Conservation (phyloP, 2,888 invertebrate species). For the Smittia aterrima region DNA sequence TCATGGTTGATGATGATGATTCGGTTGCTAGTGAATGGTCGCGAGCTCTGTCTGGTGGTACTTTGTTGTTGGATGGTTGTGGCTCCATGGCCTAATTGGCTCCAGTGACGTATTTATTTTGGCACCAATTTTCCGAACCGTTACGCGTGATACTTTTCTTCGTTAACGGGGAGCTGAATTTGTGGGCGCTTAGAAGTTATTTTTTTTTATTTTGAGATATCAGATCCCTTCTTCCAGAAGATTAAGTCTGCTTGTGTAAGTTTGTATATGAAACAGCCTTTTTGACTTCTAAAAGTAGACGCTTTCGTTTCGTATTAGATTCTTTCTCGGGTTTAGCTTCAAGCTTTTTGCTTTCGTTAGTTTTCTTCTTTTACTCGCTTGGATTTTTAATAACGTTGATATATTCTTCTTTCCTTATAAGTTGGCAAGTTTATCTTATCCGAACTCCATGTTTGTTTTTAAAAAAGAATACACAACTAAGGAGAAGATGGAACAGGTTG, state of each 20-base stretch:
- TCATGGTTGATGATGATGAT: conserved; percentile 44
- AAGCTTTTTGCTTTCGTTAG: background rate
- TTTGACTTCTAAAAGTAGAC: background rate
- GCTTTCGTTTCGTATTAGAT: background rate
- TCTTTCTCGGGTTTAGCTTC: background rate
- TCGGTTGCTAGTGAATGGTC: conserved; percentile 47
- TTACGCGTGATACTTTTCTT: background rate
- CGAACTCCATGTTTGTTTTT: conserved; percentile 53
- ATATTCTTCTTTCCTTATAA: background rate
- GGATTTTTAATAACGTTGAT: background rate
- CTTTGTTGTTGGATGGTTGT: conserved; percentile 45
- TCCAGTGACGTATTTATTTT: conserved; percentile 44
- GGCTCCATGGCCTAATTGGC: conserved; percentile 52
- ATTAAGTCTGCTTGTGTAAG: background rate
- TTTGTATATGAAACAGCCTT: background rate
- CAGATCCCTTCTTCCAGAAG: background rate
- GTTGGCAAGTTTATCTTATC: conserved; percentile 45
- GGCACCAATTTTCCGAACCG: conserved; percentile 42
- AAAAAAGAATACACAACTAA: conserved; percentile 47
- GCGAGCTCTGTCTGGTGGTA: conserved; percentile 51
- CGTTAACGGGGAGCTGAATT: background rate
- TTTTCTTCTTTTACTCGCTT: background rate
- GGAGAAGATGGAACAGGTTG: background rate
- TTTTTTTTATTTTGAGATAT: background rate
- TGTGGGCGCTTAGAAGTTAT: background rate